Evolutionary conservation across 1,140 invertebrate genomes (phyloP).

Genomic region (Bombus picipes): DNA sequence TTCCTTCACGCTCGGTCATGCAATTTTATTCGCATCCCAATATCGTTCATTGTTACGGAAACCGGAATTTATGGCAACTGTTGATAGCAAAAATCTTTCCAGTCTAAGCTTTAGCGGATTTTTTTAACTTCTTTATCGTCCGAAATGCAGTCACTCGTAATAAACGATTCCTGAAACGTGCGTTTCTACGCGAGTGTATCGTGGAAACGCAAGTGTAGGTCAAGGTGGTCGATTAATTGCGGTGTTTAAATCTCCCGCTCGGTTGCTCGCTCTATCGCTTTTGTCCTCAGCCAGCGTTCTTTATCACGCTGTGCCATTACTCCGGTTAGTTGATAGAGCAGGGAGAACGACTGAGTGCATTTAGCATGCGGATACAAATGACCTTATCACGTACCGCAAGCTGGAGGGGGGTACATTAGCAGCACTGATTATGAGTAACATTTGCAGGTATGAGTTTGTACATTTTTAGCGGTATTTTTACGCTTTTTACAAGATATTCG

Average conservation of each 20-base stretch:
- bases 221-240: background rate
- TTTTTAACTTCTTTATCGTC: too few relatives aligned
- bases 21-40: too few relatives aligned
- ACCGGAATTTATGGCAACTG: too few relatives aligned
- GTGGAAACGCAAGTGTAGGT: constrained; percentile 22
- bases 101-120: too few relatives aligned
- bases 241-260: background rate
- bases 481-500: too few relatives aligned
- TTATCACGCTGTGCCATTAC: constrained; percentile 58
- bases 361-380: constrained; percentile 68
- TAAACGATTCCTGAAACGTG: background rate
- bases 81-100: too few relatives aligned
- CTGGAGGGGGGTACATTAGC: background rate
- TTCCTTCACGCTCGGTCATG: too few relatives aligned
- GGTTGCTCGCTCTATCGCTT: constrained; percentile 45
- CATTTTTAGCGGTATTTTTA: too few relatives aligned
- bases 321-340: constrained; percentile 43
- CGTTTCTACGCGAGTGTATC: background rate
- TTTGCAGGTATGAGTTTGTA: background rate
- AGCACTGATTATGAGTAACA: too few relatives aligned
- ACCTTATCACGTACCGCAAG: constrained; percentile 54
- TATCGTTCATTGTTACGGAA: too few relatives aligned
- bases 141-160: too few relatives aligned
- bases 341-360: constrained; percentile 51
- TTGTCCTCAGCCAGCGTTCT: constrained; percentile 43